phyloP scores from a whole-genome alignment of 2,888 invertebrate genomes.

The Dione vanillae region DNA sequence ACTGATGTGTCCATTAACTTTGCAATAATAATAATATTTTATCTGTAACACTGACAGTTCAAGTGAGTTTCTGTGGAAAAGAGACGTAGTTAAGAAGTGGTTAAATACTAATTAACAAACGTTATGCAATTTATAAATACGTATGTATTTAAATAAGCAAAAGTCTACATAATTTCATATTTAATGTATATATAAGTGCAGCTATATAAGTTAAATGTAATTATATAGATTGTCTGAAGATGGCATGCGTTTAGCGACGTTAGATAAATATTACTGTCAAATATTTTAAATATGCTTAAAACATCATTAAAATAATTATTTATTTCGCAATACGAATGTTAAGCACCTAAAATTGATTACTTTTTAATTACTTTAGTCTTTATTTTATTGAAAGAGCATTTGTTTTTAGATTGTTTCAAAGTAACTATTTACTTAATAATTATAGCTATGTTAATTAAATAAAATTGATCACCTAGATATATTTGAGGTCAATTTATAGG shows the following conservation, averaged over 20 bases:
- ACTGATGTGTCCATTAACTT: slow-evolving; percentile 32
- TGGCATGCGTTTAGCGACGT: slow-evolving; percentile 7
- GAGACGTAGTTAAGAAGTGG: slow-evolving; percentile 13
- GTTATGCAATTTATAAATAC: slow-evolving; percentile 13
- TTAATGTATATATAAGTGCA: not conserved
- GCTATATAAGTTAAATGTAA: not conserved
- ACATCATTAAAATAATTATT: slow-evolving; percentile 19
- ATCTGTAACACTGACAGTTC: slow-evolving; percentile 34
- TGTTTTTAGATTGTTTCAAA: slow-evolving; percentile 23
- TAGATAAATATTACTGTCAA: not conserved
- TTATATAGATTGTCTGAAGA: not conserved
- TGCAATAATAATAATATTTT: slow-evolving; percentile 35
- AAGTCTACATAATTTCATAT: not conserved
- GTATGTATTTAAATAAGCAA: not conserved
- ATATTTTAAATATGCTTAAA: slow-evolving; percentile 9
- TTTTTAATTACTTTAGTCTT: slow-evolving; percentile 22
- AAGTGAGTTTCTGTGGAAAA: slow-evolving; percentile 36
- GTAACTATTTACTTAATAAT: slow-evolving; percentile 27
- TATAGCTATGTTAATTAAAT: slow-evolving; percentile 31
- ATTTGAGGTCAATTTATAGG: slow-evolving; percentile 44
- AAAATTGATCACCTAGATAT: slow-evolving; percentile 43
- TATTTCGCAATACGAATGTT: slow-evolving; percentile 16
- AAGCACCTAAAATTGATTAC: slow-evolving; percentile 17
- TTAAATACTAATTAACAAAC: not conserved
- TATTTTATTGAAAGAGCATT: slow-evolving; percentile 14